Conservation (phyloP, 2,113 vertebrate genomes). For the Hypanus sabinus region DNA sequence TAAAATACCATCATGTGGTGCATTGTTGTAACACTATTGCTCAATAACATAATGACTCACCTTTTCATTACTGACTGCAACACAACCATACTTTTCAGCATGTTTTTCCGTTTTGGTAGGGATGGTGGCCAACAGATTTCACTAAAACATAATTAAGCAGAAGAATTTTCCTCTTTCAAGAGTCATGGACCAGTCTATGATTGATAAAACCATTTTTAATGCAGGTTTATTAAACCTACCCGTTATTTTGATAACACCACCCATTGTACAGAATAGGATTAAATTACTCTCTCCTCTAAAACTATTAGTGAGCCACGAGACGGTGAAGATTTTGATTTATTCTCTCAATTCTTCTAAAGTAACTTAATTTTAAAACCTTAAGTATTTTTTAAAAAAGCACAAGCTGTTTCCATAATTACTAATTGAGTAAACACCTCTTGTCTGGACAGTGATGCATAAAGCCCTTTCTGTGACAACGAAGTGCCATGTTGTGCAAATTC, state of each 20-base stretch:
- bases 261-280: neutral
- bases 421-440: slow-evolving; percentile 23
- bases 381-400: neutral
- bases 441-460: slow-evolving; percentile 34
- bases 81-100: neutral
- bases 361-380: neutral
- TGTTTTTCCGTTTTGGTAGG: neutral
- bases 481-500: slow-evolving; percentile 28
- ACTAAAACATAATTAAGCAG: neutral
- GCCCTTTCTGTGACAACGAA: slow-evolving; percentile 32
- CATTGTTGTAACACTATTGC: neutral
- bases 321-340: neutral
- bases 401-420: slow-evolving; percentile 25
- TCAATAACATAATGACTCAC: neutral
- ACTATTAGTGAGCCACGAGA: neutral
- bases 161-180: neutral
- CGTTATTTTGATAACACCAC: neutral
- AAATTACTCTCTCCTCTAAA: neutral
- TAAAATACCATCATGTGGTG: neutral
- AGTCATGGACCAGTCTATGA: neutral
- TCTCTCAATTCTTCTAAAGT: neutral
- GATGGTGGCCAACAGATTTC: neutral
- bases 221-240: neutral
- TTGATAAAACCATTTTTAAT: neutral
- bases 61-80: neutral